A percentile compares a stretch with the other conserved stretches of the same genome.
Conservation (phyloP, 1,140 invertebrate species). For the Anastrepha ludens region DNA sequence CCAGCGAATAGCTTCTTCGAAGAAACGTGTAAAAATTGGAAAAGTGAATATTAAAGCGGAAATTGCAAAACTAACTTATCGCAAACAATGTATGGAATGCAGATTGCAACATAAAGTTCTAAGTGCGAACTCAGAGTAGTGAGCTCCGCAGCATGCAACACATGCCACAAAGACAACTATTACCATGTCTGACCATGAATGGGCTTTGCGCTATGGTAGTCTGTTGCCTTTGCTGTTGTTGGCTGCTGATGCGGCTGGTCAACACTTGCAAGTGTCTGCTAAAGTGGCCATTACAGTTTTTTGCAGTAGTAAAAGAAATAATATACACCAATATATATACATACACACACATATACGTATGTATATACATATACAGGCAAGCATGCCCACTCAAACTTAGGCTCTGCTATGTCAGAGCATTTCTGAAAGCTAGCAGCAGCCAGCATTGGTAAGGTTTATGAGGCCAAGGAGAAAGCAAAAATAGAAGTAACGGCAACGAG, state of each 20-base stretch:
- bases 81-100: too few species aligned
- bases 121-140: too few species aligned
- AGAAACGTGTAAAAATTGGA: too few species aligned
- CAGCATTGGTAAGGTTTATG: background rate
- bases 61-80: too few species aligned
- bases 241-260: conserved; percentile 27
- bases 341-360: background rate
- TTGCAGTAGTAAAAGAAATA: background rate
- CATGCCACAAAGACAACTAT: conserved; percentile 38
- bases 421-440: conserved; percentile 21
- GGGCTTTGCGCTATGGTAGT: background rate
- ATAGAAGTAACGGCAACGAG: background rate
- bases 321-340: background rate
- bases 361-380: too few species aligned
- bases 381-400: background rate
- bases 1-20: too few species aligned
- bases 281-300: conserved; percentile 6
- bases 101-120: too few species aligned
- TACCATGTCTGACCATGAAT: conserved; percentile 29
- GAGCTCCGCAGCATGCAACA: conserved; percentile 4
- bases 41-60: too few species aligned
- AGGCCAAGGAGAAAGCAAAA: background rate
- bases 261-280: conserved; percentile 43
- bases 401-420: background rate
- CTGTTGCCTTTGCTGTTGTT: background rate